A percentile compares a stretch with the other conserved stretches of the same genome.
These are phyloP conservation scores for Myxocyprinus asiaticus DNA, from an alignment of 2,113 vertebrate genomes.

Conservation along the genomic window DNA sequence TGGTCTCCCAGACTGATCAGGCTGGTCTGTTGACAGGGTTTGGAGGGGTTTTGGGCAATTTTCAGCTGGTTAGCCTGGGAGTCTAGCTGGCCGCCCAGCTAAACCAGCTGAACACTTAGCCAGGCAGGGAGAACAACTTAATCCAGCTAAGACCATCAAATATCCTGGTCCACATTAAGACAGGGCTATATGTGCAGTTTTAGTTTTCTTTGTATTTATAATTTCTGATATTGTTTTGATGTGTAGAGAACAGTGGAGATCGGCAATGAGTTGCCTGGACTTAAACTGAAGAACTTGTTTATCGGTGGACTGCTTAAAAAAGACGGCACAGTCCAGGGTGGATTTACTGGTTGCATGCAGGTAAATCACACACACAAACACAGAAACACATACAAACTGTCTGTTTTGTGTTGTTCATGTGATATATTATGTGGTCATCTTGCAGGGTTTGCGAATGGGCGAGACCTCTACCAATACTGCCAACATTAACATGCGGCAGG, in stretches of 20 bases:
- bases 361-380: slow-evolving; percentile 62
- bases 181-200: no score
- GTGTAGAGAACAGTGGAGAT: slow-evolving; percentile 81
- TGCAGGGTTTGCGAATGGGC: slow-evolving; percentile 86
- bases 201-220: no score
- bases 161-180: no score
- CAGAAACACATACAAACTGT: not conserved
- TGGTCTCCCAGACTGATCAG: no score
- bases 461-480: slow-evolving; percentile 82
- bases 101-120: no score
- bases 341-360: slow-evolving; percentile 87
- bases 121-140: no score
- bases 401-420: not conserved
- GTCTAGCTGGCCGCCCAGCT: no score
- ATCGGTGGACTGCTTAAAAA: slow-evolving; percentile 80
- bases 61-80: no score
- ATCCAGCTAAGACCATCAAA: no score
- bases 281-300: slow-evolving; percentile 79
- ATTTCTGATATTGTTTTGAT: slow-evolving; percentile 14
- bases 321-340: slow-evolving; percentile 72
- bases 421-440: not conserved
- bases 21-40: no score
- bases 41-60: no score
- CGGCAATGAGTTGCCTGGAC: slow-evolving; percentile 84
- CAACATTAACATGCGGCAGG: slow-evolving; percentile 81